A percentile compares a stretch with the other conserved stretches of the same genome.
These are phyloP conservation scores for Anastatus disparis DNA, from an alignment of 1,140 invertebrate genomes.

Conservation along the genomic window DNA sequence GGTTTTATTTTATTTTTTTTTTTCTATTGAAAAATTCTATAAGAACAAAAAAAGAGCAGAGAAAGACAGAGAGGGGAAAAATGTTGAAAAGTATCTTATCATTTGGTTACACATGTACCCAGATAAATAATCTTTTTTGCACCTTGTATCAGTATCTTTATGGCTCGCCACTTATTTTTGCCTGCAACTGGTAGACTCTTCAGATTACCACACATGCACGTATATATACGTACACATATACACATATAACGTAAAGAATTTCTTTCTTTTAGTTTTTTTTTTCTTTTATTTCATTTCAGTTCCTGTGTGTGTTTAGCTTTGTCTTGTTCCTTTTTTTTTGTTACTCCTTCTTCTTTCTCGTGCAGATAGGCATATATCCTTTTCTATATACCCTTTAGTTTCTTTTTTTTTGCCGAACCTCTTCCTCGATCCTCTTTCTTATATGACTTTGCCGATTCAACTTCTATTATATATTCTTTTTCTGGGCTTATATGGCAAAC, in stretches of 20 bases:
- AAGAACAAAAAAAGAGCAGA: too few species aligned
- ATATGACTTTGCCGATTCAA: conserved; percentile 14
- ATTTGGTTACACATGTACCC: too few species aligned
- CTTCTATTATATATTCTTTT: background rate
- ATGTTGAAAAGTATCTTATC: too few species aligned
- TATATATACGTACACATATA: background rate
- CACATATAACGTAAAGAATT: background rate
- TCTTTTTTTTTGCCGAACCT: background rate
- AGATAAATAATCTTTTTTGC: too few species aligned
- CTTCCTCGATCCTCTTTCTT: background rate
- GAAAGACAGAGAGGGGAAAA: too few species aligned
- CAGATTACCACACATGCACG: background rate
- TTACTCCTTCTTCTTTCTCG: background rate
- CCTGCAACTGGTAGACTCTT: too few species aligned
- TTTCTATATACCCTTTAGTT: background rate
- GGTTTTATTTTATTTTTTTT: too few species aligned
- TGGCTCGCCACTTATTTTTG: too few species aligned
- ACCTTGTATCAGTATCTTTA: too few species aligned
- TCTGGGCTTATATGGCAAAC: too few species aligned
- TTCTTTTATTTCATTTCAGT: background rate
- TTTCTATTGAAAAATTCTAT: too few species aligned
- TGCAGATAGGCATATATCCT: too few species aligned
- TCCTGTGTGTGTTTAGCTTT: conserved; percentile 22
- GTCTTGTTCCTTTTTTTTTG: background rate
- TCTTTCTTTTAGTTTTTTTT: background rate